Conservation (phyloP, 2,888 invertebrate species). For the Drosophila glabriapex region DNA sequence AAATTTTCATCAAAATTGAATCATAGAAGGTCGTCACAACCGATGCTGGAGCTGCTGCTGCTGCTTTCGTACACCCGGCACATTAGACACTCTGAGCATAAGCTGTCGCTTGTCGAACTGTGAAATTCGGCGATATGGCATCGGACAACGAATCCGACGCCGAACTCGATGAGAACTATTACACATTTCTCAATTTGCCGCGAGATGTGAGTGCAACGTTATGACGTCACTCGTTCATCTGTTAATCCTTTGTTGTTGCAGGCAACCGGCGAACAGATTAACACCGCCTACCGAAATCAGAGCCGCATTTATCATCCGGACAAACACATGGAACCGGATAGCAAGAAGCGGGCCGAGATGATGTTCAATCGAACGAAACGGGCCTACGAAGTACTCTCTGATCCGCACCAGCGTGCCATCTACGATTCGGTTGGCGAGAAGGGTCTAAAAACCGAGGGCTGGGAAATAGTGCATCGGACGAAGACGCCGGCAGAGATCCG, state of each 20-base stretch:
- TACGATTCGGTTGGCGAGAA: constrained; percentile 95
- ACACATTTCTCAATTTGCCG: constrained; percentile 94
- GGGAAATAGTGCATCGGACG: constrained; percentile 96
- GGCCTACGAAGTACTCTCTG: constrained; percentile 97
- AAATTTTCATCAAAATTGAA: constrained; percentile 71
- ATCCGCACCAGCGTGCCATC: constrained; percentile 97
- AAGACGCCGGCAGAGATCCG: constrained; percentile 98
- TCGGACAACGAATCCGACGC: constrained; percentile 88
- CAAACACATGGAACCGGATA: constrained; percentile 93
- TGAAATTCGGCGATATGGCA: constrained; percentile 62
- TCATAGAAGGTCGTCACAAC: constrained; percentile 51
- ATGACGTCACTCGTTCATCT: not conserved
- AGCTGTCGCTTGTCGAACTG: constrained; percentile 38
- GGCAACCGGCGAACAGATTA: constrained; percentile 97
- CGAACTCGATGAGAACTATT: constrained; percentile 92
- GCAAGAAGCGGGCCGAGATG: constrained; percentile 95
- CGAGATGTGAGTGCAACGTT: constrained; percentile 89
- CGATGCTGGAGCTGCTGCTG: constrained; percentile 41
- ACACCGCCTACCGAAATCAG: constrained; percentile 95
- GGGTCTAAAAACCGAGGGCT: constrained; percentile 97
- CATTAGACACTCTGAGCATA: constrained; percentile 31
- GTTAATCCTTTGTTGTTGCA: constrained; percentile 83
- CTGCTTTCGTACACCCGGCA: constrained; percentile 26
- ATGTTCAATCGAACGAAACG: constrained; percentile 96
- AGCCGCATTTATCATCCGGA: constrained; percentile 98